Evolutionary conservation across 2,888 invertebrate species (phyloP).

Genomic region (Allygus modestus): DNA sequence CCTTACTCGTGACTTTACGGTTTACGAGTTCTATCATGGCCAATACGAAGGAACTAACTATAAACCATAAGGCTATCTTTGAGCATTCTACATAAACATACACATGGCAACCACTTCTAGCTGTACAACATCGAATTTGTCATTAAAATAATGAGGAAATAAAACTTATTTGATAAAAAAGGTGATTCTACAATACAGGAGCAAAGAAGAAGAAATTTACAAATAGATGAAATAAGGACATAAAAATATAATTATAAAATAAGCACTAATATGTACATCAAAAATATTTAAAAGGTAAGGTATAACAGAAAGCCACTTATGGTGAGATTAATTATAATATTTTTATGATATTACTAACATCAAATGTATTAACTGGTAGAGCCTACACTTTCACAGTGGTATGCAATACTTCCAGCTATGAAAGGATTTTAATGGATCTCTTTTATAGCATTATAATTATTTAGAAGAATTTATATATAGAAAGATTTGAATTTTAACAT

Average conservation of each 20-base stretch:
- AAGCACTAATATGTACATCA: too few relatives aligned
- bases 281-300: too few relatives aligned
- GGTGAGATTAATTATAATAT: too few relatives aligned
- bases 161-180: not conserved
- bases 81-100: conserved; percentile 47
- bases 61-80: conserved; percentile 6
- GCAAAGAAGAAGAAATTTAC: conserved; percentile 5
- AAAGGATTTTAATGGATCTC: too few relatives aligned
- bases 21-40: conserved; percentile 3
- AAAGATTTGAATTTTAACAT: too few relatives aligned
- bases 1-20: not conserved
- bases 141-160: not conserved
- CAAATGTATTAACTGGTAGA: too few relatives aligned
- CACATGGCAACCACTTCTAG: conserved; percentile 50
- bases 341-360: too few relatives aligned
- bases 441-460: too few relatives aligned
- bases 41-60: conserved; percentile 18
- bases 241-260: not conserved
- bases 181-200: not conserved
- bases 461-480: too few relatives aligned
- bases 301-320: too few relatives aligned
- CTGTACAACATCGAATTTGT: not conserved
- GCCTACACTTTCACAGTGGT: too few relatives aligned
- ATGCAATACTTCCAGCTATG: too few relatives aligned
- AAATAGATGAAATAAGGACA: not conserved